Evolutionary conservation across 2,797 vertebrate species (phyloP), one percentile per base, ranked within the genome.

Genomic region (Acanthurus tractus): DNA sequence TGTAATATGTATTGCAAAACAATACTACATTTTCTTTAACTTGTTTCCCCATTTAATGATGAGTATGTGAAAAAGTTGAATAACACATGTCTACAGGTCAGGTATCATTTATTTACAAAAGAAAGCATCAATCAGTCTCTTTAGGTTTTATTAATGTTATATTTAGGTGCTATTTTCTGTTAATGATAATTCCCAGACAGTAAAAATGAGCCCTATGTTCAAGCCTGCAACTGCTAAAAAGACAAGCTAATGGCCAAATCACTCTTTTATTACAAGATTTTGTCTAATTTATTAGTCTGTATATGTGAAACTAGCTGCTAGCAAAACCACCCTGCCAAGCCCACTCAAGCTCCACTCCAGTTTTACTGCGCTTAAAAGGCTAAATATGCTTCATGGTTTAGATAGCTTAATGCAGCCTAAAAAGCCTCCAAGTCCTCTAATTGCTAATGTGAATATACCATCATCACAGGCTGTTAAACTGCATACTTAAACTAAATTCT

Each of bases 391-490:
- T 83, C 65, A 82, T 84, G 79, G 63, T 83, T 88, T 82, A 68
- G 81, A 87, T 82, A 79, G 82, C 70, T 83, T 86, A 90, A 92
- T 87, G 86, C 70, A 78, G 61, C 69, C 75, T 88, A 83, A 92
- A 90, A 85, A 59, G 78, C 78, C 77, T 88, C 73, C 83, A 78
- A 91, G 89, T 86, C 86, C 88, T 79, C 83, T 89, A 89, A 92
- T 88, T 92, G 87, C 91, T 85, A 82, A 86, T 83, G 85, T 10
- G 50, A 64, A 81, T 77, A 62, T 78, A 53, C 64, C 25, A 45
- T 78, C 76, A 84, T 86, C 36, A 57, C 23, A 70, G 73, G 59
- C 79, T 79, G 79, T 89, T 88, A 86, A 87, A 81, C 75, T 74
- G 69, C 76, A 79, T 69, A 85, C 83, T 86, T 84, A 74, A 85